Conservation (phyloP, 2,888 invertebrate genomes). For the Ophion ellenae region DNA sequence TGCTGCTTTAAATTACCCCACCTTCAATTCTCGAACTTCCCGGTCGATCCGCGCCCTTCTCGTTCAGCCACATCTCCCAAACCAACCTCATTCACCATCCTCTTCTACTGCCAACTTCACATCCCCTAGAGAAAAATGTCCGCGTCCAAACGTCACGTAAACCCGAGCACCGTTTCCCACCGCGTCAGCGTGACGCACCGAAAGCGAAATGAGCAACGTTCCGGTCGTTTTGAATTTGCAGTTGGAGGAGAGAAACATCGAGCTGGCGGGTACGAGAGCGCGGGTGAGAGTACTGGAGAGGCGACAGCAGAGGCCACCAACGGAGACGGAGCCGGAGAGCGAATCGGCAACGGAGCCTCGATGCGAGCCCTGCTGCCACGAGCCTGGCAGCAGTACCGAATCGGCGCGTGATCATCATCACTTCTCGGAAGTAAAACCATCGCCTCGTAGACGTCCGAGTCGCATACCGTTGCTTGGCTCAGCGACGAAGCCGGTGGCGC, state of each 20-base stretch:
- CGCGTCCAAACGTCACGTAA: too few relatives aligned
- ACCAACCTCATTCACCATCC: too few relatives aligned
- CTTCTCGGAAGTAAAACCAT: conserved; percentile 79
- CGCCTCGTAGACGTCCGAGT: conserved; percentile 86
- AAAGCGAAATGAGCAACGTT: too few relatives aligned
- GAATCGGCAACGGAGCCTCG: conserved; percentile 81
- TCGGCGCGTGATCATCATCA: conserved; percentile 86
- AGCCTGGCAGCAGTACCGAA: conserved; percentile 88
- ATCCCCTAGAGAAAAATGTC: too few relatives aligned
- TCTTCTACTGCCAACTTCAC: too few relatives aligned
- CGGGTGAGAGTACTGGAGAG: conserved; percentile 90
- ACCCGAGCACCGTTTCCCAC: too few relatives aligned
- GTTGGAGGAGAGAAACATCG: conserved; percentile 93
- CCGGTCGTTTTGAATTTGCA: conserved; percentile 80
- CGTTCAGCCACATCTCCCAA: too few relatives aligned
- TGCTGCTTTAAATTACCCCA: neutral
- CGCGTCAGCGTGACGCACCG: too few relatives aligned
- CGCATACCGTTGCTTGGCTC: conserved; percentile 89
- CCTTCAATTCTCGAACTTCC: neutral
- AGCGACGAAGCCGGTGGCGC: conserved; percentile 85
- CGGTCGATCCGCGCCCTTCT: too few relatives aligned
- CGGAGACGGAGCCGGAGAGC: conserved; percentile 82
- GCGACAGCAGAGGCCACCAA: conserved; percentile 83
- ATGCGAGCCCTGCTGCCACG: conserved; percentile 83
- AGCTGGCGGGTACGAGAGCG: conserved; percentile 92